Conservation (phyloP, 2,797 vertebrate genomes). For the Capromys pilorides region DNA sequence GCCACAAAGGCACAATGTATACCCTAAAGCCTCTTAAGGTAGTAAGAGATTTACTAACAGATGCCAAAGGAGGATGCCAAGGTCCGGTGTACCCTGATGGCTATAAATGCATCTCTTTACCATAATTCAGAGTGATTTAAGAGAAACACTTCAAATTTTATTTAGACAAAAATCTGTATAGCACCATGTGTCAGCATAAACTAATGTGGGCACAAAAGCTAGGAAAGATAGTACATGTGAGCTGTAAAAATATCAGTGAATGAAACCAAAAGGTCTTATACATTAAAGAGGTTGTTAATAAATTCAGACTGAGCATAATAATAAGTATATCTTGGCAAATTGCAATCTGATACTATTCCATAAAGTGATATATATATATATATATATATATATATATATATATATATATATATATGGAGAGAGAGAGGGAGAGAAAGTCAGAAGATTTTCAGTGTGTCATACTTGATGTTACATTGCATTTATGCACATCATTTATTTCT, state of each 20-base stretch:
- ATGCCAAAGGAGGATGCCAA: slow-evolving; percentile 1
- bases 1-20: slow-evolving; percentile 65
- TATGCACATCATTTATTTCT: slow-evolving; percentile 41
- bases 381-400: too few species aligned
- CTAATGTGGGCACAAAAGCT: slow-evolving; percentile 66
- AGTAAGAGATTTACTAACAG: slow-evolving; percentile 65
- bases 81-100: slow-evolving; percentile 35
- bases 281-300: slow-evolving; percentile 69
- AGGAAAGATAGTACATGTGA: slow-evolving; percentile 60
- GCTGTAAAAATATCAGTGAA: slow-evolving; percentile 68
- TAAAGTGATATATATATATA: slow-evolving; percentile 25
- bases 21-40: slow-evolving; percentile 43
- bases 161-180: slow-evolving; percentile 10
- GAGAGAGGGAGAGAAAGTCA: too few species aligned
- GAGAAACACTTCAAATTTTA: slow-evolving; percentile 68
- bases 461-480: slow-evolving; percentile 35
- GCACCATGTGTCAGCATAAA: slow-evolving; percentile 63
- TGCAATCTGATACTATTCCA: slow-evolving; percentile 42
- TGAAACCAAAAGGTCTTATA: slow-evolving; percentile 64
- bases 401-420: too few species aligned
- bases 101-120: slow-evolving; percentile 65
- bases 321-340: slow-evolving; percentile 71
- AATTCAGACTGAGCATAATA: slow-evolving; percentile 69
- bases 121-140: slow-evolving; percentile 66
- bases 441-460: slow-evolving; percentile 60